Conservation (phyloP, 2,113 vertebrate species). For the Eonycteris spelaea region DNA sequence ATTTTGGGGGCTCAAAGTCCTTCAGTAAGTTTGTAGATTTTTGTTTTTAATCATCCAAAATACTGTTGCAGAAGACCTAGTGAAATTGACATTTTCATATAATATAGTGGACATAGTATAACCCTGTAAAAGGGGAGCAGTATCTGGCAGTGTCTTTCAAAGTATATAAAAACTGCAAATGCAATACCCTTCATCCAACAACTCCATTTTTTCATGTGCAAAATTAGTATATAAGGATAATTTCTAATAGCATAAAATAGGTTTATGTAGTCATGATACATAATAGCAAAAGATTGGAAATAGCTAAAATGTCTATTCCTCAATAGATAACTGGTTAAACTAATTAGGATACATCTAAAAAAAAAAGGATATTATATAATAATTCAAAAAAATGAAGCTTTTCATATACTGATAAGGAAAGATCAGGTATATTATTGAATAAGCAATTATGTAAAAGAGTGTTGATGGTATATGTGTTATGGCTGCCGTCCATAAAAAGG, state of each 20-base stretch:
- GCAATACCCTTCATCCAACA: not conserved
- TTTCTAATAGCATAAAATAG: not conserved
- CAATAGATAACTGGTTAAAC: not conserved
- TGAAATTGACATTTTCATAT: not conserved
- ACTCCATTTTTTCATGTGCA: not conserved
- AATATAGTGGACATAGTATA: not conserved
- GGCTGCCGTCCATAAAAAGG: not conserved
- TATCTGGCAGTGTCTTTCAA: not conserved
- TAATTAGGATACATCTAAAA: not conserved
- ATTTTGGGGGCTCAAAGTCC: not conserved
- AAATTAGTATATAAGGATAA: not conserved
- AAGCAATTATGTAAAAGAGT: not conserved
- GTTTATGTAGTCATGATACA: not conserved
- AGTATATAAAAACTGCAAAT: slow-evolving; percentile 10
- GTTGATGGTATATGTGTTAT: not conserved
- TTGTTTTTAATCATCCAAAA: not conserved
- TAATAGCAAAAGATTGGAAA: not conserved
- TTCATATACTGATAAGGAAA: not conserved
- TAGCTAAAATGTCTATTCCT: not conserved
- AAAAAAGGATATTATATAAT: not conserved
- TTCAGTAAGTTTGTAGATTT: not conserved
- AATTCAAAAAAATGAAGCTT: not conserved
- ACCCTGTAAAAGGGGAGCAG: not conserved
- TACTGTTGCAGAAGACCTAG: not conserved
- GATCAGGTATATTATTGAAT: not conserved